phyloP scores from a whole-genome alignment of 2,888 invertebrate genomes.

The Brenthis daphne region DNA sequence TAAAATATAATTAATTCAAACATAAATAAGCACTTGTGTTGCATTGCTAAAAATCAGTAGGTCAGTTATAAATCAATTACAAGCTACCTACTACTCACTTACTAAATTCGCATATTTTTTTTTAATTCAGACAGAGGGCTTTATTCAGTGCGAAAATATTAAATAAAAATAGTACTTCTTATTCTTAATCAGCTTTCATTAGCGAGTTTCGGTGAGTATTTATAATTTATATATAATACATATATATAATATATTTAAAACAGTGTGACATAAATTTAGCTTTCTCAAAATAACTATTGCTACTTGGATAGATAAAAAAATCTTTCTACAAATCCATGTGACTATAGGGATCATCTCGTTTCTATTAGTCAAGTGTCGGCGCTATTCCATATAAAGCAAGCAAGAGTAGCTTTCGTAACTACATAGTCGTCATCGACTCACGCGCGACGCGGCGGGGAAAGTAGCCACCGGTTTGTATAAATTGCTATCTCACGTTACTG shows the following conservation, averaged over 20 bases:
- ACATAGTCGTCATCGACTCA: slow-evolving; percentile 62
- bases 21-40: slow-evolving; percentile 20
- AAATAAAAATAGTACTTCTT: too few relatives aligned
- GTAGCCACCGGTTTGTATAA: slow-evolving; percentile 67
- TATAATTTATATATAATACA: neutral
- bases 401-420: slow-evolving; percentile 76
- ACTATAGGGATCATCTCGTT: slow-evolving; percentile 24
- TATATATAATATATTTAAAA: neutral
- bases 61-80: too few relatives aligned
- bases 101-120: too few relatives aligned
- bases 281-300: neutral
- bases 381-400: slow-evolving; percentile 59
- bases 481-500: slow-evolving; percentile 50
- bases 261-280: neutral
- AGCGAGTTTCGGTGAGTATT: neutral
- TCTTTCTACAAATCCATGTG: slow-evolving; percentile 23
- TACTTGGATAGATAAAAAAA: slow-evolving; percentile 36
- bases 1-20: neutral
- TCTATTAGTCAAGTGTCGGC: slow-evolving; percentile 53
- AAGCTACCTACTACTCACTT: too few relatives aligned
- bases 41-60: neutral
- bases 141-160: too few relatives aligned
- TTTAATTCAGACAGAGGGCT: too few relatives aligned
- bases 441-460: slow-evolving; percentile 65
- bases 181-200: neutral